phyloP scores from a whole-genome alignment of 2,888 invertebrate species.

The Agrotis exclamationis region DNA sequence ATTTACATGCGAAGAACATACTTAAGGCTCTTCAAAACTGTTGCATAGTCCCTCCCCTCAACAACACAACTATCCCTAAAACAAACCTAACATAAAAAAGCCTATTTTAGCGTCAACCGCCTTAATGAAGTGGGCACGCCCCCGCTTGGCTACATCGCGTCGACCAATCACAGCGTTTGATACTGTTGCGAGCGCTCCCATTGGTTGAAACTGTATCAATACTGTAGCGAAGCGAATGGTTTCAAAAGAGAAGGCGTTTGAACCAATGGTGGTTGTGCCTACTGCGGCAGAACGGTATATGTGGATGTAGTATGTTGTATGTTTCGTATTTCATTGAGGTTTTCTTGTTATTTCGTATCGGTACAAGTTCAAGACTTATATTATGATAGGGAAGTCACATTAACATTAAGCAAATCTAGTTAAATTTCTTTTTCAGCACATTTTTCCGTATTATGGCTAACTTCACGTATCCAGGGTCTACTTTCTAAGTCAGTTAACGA shows the following conservation, averaged over 20 bases:
- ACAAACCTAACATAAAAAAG: conserved; percentile 37
- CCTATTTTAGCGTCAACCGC: conserved; percentile 46
- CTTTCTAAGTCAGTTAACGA: no score
- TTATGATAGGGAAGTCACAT: no score
- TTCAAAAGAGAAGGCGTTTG: conserved; percentile 21
- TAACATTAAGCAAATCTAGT: no score
- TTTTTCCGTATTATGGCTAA: no score
- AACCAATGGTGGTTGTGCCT: conserved; percentile 43
- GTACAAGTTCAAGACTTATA: neutral
- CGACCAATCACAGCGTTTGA: conserved; percentile 70
- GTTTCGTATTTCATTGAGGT: neutral
- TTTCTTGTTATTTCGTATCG: neutral
- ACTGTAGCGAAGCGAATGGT: conserved; percentile 53
- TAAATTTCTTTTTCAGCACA: no score
- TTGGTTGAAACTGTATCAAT: conserved; percentile 63
- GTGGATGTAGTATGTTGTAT: conserved; percentile 1
- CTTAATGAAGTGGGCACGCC: conserved; percentile 72
- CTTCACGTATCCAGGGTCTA: no score
- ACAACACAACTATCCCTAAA: conserved; percentile 32
- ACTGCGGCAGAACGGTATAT: neutral
- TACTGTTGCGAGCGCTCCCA: conserved; percentile 66
- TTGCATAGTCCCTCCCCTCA: conserved; percentile 23
- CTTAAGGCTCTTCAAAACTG: neutral
- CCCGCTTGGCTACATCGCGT: conserved; percentile 51
- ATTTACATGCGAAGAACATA: neutral